Evolutionary conservation across 1,140 invertebrate species (phyloP).

Genomic region (Pseudomyrmex flavicornis): DNA sequence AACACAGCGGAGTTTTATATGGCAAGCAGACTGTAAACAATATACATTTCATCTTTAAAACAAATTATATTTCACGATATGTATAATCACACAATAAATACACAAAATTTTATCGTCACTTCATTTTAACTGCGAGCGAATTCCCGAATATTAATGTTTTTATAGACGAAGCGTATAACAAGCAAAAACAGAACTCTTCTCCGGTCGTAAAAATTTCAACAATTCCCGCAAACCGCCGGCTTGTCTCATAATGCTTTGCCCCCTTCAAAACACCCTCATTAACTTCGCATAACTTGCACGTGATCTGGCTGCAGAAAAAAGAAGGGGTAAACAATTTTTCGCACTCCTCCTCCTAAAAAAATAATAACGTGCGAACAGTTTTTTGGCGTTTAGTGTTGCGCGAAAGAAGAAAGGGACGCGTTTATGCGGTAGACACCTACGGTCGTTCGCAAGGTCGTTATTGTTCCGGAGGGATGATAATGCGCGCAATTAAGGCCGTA

Average conservation of each 20-base stretch:
- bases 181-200: background rate
- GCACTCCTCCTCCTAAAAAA: conserved; percentile 34
- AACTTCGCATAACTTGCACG: conserved; percentile 16
- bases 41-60: background rate
- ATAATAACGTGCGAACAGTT: conserved; percentile 69
- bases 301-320: background rate
- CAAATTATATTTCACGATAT: background rate
- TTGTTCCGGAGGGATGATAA: conserved; percentile 65
- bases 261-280: conserved; percentile 22
- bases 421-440: conserved; percentile 65
- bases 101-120: background rate
- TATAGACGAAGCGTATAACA: background rate
- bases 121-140: background rate
- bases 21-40: conserved; percentile 4
- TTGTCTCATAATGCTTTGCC: conserved; percentile 10
- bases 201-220: conserved; percentile 29
- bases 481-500: conserved; percentile 68
- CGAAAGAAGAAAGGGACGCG: background rate
- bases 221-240: conserved; percentile 13
- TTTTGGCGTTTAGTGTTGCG: conserved; percentile 58
- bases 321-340: conserved; percentile 6
- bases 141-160: conserved; percentile 20
- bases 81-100: background rate
- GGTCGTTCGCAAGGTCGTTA: conserved; percentile 63
- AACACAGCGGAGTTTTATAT: conserved; percentile 30